Evolutionary conservation across 1,140 invertebrate species (phyloP).

Genomic region (Gryllus bimaculatus): DNA sequence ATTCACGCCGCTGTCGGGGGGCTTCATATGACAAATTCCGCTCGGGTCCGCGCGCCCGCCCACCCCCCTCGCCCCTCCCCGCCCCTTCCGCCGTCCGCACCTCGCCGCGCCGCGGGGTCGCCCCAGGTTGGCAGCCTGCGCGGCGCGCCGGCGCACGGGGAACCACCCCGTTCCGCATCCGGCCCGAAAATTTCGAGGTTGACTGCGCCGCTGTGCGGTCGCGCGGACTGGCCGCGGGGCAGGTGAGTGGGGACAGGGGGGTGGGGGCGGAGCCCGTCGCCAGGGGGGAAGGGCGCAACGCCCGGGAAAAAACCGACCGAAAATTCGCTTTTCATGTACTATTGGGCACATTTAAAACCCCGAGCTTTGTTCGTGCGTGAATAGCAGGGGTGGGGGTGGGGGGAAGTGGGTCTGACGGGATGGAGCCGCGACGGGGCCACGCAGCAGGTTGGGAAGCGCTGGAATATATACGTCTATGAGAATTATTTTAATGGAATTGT

Average conservation of each 20-base stretch:
- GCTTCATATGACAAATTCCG: neutral
- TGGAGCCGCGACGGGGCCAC: neutral
- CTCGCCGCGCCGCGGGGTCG: no score
- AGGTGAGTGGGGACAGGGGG: neutral
- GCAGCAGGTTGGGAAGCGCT: no score
- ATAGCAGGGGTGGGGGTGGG: neutral
- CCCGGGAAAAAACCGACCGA: neutral
- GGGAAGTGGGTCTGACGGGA: neutral
- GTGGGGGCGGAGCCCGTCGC: neutral
- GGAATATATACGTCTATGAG: neutral
- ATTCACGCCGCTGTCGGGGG: neutral
- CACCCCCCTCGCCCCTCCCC: no score
- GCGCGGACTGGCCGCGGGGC: neutral
- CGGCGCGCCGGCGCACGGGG: no score
- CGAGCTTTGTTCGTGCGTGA: neutral
- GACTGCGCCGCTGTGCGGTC: neutral
- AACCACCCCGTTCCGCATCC: neutral
- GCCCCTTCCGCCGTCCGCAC: no score
- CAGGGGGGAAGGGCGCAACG: neutral
- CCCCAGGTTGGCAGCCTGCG: no score
- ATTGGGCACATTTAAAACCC: neutral
- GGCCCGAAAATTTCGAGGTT: neutral
- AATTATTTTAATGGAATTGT: neutral
- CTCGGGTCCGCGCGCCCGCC: no score
- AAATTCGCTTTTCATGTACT: slow-evolving; percentile 5